These are phyloP conservation scores for Augiades crinisus DNA, from an alignment of 2,888 invertebrate species.

Conservation along the genomic window DNA sequence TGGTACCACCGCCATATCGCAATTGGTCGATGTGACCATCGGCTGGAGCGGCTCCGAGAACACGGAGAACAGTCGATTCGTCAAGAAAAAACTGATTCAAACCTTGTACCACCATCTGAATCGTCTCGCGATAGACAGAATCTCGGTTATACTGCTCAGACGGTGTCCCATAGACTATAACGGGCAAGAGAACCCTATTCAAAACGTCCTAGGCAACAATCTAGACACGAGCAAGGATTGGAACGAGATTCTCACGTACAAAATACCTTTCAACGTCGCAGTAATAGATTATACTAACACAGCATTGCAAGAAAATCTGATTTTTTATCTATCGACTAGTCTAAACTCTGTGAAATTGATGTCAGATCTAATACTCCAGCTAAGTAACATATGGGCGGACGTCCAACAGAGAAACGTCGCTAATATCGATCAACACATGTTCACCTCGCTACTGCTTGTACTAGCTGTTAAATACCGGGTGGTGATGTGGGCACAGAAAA, in stretches of 20 bases:
- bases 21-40: conserved; percentile 79
- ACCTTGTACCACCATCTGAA: conserved; percentile 79
- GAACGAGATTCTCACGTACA: conserved; percentile 82
- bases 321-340: conserved; percentile 80
- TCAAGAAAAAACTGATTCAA: conserved; percentile 69
- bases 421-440: conserved; percentile 86
- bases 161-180: conserved; percentile 67
- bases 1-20: conserved; percentile 66
- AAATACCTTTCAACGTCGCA: conserved; percentile 63
- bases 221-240: conserved; percentile 80
- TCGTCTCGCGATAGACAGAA: conserved; percentile 80
- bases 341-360: conserved; percentile 49
- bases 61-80: conserved; percentile 49
- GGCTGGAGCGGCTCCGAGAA: conserved; percentile 64
- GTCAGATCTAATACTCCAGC: conserved; percentile 69
- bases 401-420: conserved; percentile 82
- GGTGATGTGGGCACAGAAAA: conserved; percentile 46
- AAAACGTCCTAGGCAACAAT: conserved; percentile 73
- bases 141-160: conserved; percentile 80
- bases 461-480: conserved; percentile 76
- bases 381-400: conserved; percentile 86
- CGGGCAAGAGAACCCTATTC: conserved; percentile 60
- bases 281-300: conserved; percentile 81
- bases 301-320: conserved; percentile 80
- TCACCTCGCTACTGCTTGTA: conserved; percentile 85